phyloP scores from a whole-genome alignment of 2,113 vertebrate genomes.

The Alouatta palliata region DNA sequence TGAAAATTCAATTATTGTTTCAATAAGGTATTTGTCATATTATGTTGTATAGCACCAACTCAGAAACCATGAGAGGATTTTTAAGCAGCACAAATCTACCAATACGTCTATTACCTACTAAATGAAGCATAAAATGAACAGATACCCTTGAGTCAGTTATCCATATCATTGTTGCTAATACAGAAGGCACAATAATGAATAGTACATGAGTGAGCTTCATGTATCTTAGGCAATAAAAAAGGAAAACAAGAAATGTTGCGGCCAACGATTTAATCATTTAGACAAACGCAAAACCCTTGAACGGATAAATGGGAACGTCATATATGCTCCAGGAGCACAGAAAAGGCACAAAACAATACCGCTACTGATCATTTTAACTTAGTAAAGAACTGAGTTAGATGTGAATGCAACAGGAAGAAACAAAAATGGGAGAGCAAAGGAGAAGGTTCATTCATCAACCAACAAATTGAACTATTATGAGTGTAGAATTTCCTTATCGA shows the following conservation, averaged over 20 bases:
- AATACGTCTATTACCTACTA: constrained; percentile 37
- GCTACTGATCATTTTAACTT: background rate
- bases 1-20: constrained; percentile 34
- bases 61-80: background rate
- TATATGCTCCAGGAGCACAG: background rate
- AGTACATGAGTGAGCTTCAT: background rate
- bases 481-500: background rate
- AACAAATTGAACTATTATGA: rapidly evolving
- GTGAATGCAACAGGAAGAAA: background rate
- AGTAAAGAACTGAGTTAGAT: background rate
- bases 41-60: background rate
- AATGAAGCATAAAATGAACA: constrained; percentile 73
- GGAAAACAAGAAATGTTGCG: background rate
- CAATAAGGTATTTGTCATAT: background rate
- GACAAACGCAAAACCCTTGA: background rate
- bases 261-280: background rate
- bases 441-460: background rate
- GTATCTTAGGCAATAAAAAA: background rate
- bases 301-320: background rate
- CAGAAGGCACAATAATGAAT: background rate
- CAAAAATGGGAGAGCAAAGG: background rate
- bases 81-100: constrained; percentile 15
- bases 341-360: background rate
- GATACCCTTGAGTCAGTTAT: constrained; percentile 38
- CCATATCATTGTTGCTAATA: background rate